Evolutionary conservation across 2,797 vertebrate genomes (phyloP).

Genomic region (Neosilurus hyrtlii): DNA sequence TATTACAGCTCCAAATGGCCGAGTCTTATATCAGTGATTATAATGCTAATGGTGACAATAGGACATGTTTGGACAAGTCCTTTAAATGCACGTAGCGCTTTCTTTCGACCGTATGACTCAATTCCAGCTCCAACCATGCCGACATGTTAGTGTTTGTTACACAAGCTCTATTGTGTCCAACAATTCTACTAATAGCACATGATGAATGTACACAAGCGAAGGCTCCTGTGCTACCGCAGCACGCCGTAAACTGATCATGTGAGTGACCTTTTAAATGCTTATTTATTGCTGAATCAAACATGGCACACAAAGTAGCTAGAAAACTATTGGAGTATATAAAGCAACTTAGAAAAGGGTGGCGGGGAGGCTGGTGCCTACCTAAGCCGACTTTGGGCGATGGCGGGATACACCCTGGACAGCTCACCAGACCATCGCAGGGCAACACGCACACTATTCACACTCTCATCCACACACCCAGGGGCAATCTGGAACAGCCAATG

Average conservation of each 20-base stretch:
- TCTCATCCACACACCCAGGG: no score
- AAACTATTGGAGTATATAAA: background rate
- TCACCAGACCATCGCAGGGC: no score
- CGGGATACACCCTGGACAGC: no score
- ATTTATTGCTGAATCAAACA: constrained; percentile 2
- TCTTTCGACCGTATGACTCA: background rate
- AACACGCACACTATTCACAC: no score
- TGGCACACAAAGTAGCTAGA: background rate
- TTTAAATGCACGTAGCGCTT: background rate
- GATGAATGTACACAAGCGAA: background rate
- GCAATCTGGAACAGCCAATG: no score
- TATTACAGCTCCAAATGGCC: background rate
- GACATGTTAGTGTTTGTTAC: background rate
- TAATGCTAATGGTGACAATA: background rate
- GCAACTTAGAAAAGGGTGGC: background rate
- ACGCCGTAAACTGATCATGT: background rate
- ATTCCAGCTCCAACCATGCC: background rate
- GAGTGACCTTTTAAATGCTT: background rate
- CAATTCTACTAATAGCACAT: background rate
- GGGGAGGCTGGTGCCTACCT: no score
- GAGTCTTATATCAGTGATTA: background rate
- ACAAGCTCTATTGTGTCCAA: background rate
- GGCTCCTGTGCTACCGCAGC: background rate
- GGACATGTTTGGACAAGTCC: constrained; percentile 25
- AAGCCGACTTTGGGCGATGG: no score